Evolutionary conservation across 2,888 invertebrate genomes (phyloP), one percentile per base, ranked within the genome.

Genomic region (Pristionchus mayeri): DNA sequence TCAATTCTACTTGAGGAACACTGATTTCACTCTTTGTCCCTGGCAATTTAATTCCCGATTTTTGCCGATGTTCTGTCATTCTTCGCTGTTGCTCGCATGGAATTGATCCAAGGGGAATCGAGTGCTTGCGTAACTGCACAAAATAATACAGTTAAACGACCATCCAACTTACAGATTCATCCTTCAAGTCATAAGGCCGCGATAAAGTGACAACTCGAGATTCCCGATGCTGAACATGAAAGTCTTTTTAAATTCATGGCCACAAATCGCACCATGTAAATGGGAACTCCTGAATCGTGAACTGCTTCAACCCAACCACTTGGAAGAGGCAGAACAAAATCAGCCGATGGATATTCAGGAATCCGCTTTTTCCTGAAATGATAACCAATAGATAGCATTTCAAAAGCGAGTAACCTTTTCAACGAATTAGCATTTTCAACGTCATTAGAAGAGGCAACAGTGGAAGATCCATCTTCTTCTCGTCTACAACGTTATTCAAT

Each of bases 71-170:
- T 30, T 60, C 27, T 1, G 27, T 24, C 44, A 76, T 76, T 76
- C 76, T n/a, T 27, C 76, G 48, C 13, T 76, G 76, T 11, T 76
- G 44, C 50, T 76, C 76, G 48, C 76, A 76, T 6, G 76, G 76
- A 48, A 76, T 76, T 0, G 76, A 30, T 2, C 27, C 21, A 9
- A 76, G 50, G 4, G 76, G 76, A 48, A 76, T 50, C 13, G 9
- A 24, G n/a, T 76, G 76, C 6, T 48, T n/a, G 16, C 76, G 76
- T n/a, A 76, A 21, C 76, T 76, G 18, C 2, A 76, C 7, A 37
- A 2, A 13, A 27, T 30, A 6, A 37, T 6, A 16, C 4, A 37
- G 6, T 40, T 7, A 2, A 3, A 75, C 9, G 13, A 75, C n/a
- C n/a, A 34, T 37, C 0, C 9, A 6, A 27, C 76, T 76, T 34